A percentile compares a stretch with the other conserved stretches of the same genome.
Evolutionary conservation across 2,888 invertebrate genomes (phyloP).

Genomic region (Thymelicus lineola): DNA sequence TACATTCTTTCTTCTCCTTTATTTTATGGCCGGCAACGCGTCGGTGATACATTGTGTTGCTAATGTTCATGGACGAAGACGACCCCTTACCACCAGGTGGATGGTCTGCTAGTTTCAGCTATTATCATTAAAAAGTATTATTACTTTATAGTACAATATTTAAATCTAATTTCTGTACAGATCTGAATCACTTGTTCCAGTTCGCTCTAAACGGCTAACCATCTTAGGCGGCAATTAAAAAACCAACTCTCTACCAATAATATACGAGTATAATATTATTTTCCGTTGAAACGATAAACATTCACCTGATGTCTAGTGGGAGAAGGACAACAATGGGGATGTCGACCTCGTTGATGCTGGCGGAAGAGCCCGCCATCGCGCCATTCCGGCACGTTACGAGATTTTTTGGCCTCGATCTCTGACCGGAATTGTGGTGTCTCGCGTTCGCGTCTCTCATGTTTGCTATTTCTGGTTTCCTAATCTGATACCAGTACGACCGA

Average conservation of each 20-base stretch:
- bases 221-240: not conserved
- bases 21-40: too few relatives aligned
- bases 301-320: not conserved
- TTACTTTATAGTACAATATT: too few relatives aligned
- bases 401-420: slow-evolving; percentile 40
- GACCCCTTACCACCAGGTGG: too few relatives aligned
- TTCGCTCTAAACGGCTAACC: not conserved
- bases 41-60: too few relatives aligned
- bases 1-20: too few relatives aligned
- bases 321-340: slow-evolving; percentile 2
- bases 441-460: slow-evolving; percentile 17
- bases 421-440: slow-evolving; percentile 38
- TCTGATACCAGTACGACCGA: not conserved
- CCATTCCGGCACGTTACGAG: slow-evolving; percentile 38
- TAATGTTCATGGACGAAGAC: too few relatives aligned
- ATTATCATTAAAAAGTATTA: too few relatives aligned
- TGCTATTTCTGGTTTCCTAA: slow-evolving; percentile 39
- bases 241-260: not conserved
- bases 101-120: too few relatives aligned
- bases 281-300: not conserved
- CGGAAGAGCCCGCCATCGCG: slow-evolving; percentile 34
- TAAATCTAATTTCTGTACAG: too few relatives aligned
- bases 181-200: not conserved
- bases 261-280: too few relatives aligned
- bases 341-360: slow-evolving; percentile 24